Conservation (phyloP, 2,797 vertebrate species). For the Oceanodroma leucorhoa region DNA sequence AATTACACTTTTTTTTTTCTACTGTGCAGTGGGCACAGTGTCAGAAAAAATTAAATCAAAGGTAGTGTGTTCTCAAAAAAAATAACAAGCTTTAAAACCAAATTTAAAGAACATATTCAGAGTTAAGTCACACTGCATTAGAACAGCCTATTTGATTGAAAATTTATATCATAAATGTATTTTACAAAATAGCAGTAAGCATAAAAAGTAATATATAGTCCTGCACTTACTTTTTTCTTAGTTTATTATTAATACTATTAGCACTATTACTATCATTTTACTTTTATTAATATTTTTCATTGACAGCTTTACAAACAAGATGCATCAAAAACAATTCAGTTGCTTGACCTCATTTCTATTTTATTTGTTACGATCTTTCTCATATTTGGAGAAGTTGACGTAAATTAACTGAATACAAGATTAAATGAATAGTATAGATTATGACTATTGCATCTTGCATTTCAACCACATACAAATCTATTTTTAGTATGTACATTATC, state of each 20-base stretch:
- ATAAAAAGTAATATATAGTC: background rate
- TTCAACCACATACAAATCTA: background rate
- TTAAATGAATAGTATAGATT: background rate
- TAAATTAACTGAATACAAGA: constrained; percentile 13
- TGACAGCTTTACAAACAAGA: background rate
- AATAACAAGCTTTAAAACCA: constrained; percentile 57
- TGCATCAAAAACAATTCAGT: background rate
- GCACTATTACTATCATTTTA: background rate
- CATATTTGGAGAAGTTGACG: background rate
- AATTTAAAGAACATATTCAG: constrained; percentile 48
- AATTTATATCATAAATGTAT: background rate
- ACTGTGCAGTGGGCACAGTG: constrained; percentile 65
- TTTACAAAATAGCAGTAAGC: background rate
- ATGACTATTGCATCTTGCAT: background rate
- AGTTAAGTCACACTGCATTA: constrained; percentile 34
- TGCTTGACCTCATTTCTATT: background rate
- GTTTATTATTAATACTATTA: background rate
- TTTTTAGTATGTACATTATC: background rate
- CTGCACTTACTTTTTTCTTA: background rate
- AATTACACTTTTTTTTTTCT: constrained; percentile 72
- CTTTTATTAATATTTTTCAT: background rate
- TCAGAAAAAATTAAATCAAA: constrained; percentile 79
- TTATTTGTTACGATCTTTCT: background rate
- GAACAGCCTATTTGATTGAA: background rate
- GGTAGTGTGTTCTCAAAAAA: constrained; percentile 52